Evolutionary conservation across 37 sponge, comb jelly and placozoan species (phyloP), one percentile per base, ranked within the genome.

Genomic region (Aphrocallistes beatrix): DNA sequence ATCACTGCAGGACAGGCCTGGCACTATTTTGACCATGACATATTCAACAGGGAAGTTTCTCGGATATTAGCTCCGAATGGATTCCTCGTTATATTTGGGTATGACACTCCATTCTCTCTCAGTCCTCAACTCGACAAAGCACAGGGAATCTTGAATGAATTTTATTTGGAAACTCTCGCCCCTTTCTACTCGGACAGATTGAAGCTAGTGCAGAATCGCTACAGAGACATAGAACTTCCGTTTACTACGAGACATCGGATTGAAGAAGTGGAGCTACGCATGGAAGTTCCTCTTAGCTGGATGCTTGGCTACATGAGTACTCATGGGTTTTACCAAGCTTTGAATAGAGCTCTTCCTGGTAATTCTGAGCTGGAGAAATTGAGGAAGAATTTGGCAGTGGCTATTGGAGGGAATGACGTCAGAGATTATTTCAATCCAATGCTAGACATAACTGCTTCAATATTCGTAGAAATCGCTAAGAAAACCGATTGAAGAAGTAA

Each of bases 1-100:
- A 60, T 60, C 3, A 60, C 75, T 19, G 75, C n/a, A 60, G 75
- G 75, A 13, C 75, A 60, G n/a, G 75, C 75, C n/a, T 60, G 75
- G 75, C 75, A 60, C n/a, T 60, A 30, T 19, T 60, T 60, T 60
- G 21, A 60, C n/a, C 1, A 21, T 3, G 75, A 60, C 3, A 60
- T 8, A 13, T 60, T 60, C 75, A 60, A 60, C n/a, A 30, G 3
- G n/a, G 75, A 60, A 30, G 75, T 60, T 19, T 3, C 25, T 25
- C 8, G 75, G 75, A 60, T 60, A 19, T 60, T 60, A 13, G 75
- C 75, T 19, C 75, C 75, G 8, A 21, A 60, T 30, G 75, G 75
- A 30, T 60, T 21, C n/a, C 10, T 60, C 3, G 75, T 30, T 19
- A 28, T 60, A 60, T 60, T 32, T 30, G 75, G 17, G 8, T 60